phyloP scores from a whole-genome alignment of 1,140 invertebrate genomes.

The Anastatus disparis region DNA sequence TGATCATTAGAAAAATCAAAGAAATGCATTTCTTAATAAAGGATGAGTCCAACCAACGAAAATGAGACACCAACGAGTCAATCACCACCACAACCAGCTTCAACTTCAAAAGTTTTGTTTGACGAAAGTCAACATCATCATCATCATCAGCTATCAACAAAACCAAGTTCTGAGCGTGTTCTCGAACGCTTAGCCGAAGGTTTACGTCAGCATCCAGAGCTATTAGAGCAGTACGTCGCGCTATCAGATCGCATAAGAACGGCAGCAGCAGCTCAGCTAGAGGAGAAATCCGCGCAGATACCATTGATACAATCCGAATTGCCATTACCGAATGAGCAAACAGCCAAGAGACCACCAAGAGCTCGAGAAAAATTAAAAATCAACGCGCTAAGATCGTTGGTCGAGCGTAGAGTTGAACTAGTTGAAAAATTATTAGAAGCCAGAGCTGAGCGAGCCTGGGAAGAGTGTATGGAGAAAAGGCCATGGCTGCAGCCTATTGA shows the following conservation, averaged over 20 bases:
- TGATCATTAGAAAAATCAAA: too few relatives aligned
- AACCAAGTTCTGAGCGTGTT: not conserved
- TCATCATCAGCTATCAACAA: not conserved
- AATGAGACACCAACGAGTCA: too few relatives aligned
- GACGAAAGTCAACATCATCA: not conserved
- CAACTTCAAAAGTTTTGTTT: too few relatives aligned
- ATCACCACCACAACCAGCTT: too few relatives aligned
- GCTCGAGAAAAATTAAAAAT: constrained; percentile 31
- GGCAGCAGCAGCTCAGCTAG: not conserved
- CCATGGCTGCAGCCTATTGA: constrained; percentile 54
- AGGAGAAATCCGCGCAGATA: too few relatives aligned
- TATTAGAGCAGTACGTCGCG: not conserved
- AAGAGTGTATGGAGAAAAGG: constrained; percentile 51
- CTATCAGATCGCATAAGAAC: not conserved
- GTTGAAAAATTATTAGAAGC: constrained; percentile 52
- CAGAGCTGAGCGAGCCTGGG: constrained; percentile 48
- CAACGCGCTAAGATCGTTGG: constrained; percentile 36
- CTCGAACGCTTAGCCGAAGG: not conserved
- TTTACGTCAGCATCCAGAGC: not conserved
- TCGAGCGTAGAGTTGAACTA: constrained; percentile 50
- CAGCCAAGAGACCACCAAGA: not conserved
- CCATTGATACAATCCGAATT: too few relatives aligned
- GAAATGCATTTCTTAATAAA: too few relatives aligned
- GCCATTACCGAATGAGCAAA: not conserved
- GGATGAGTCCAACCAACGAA: too few relatives aligned